These are phyloP conservation scores for Ectropis grisescens DNA, from an alignment of 1,140 invertebrate species.

Conservation along the genomic window DNA sequence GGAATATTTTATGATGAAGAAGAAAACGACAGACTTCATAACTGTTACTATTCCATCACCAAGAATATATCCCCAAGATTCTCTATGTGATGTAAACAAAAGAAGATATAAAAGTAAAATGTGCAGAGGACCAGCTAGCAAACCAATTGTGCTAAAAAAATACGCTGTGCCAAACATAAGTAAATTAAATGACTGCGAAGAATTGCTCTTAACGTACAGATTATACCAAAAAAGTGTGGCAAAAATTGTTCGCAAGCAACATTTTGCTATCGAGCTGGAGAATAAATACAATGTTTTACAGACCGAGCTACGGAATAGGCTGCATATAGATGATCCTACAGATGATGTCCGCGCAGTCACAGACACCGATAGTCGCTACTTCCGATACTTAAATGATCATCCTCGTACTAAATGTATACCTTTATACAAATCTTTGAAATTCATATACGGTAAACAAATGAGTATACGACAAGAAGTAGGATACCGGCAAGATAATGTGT, in stretches of 20 bases:
- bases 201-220: constrained; percentile 32
- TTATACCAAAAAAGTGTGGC: constrained; percentile 33
- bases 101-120: constrained; percentile 1
- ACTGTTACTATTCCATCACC: constrained; percentile 6
- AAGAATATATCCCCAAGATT: constrained; percentile 8
- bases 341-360: constrained; percentile 22
- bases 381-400: constrained; percentile 21
- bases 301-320: constrained; percentile 18
- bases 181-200: constrained; percentile 19
- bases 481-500: constrained; percentile 67
- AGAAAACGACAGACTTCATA: neutral
- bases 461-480: constrained; percentile 44
- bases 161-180: constrained; percentile 14
- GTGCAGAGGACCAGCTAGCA: constrained; percentile 1
- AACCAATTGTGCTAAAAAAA: constrained; percentile 12
- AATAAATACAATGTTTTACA: constrained; percentile 35
- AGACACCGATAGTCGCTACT: constrained; percentile 35
- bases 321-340: constrained; percentile 14
- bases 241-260: constrained; percentile 16
- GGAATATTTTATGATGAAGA: too few species aligned
- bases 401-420: constrained; percentile 12
- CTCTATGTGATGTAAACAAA: neutral
- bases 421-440: constrained; percentile 33
- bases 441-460: constrained; percentile 20
- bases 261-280: constrained; percentile 15